Evolutionary conservation across 2,888 invertebrate genomes (phyloP).

Genomic region (Xestia c-nigrum): DNA sequence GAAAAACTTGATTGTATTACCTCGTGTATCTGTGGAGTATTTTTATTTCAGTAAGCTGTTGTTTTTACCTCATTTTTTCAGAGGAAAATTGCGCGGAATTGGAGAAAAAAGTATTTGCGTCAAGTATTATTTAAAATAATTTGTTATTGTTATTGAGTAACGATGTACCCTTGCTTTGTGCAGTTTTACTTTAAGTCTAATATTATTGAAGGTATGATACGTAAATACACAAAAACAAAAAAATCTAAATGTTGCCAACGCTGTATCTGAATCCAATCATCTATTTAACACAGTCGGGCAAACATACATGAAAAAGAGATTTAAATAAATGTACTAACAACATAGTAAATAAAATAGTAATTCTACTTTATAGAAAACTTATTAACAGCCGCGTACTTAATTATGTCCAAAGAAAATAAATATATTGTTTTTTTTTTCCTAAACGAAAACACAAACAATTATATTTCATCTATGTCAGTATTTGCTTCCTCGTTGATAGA

Average conservation of each 20-base stretch:
- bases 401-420: not conserved
- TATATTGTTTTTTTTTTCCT: not conserved
- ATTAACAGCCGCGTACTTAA: not conserved
- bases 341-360: no score
- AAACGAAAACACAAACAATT: not conserved
- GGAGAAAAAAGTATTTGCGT: not conserved
- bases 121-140: not conserved
- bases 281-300: not conserved
- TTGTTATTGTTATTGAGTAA: not conserved
- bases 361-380: not conserved
- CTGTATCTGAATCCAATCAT: not conserved
- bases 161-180: not conserved
- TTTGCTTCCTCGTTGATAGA: slow-evolving; percentile 27
- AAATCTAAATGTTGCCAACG: not conserved
- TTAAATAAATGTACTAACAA: not conserved
- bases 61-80: slow-evolving; percentile 24
- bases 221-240: not conserved
- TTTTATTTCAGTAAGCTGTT: slow-evolving; percentile 23
- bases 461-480: not conserved
- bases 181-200: not conserved
- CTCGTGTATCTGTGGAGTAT: slow-evolving; percentile 8
- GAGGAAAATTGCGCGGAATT: not conserved
- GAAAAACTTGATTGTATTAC: slow-evolving; percentile 35
- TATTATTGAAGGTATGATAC: not conserved
- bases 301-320: not conserved